Conservation (phyloP, 2,113 vertebrate genomes). For the Arothron firmamentum region DNA sequence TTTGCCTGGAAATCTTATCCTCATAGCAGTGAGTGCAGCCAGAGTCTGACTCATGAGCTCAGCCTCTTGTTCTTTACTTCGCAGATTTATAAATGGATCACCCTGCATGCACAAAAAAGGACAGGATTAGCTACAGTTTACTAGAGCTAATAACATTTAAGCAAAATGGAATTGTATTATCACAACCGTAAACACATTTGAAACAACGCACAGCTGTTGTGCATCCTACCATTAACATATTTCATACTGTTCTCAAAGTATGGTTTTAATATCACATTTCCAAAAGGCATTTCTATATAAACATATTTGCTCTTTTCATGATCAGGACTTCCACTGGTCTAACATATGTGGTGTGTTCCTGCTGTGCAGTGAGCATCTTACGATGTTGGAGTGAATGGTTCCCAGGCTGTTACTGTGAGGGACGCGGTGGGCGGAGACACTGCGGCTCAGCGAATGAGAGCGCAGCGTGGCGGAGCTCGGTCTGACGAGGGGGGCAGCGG, state of each 20-base stretch:
- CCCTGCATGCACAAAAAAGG: conserved; percentile 68
- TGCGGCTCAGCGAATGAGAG: conserved; percentile 90
- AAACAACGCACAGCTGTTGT: neutral
- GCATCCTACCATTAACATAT: too few species aligned
- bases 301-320: too few species aligned
- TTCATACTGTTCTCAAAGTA: too few species aligned
- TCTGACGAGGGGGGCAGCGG: conserved; percentile 74
- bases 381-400: conserved; percentile 77
- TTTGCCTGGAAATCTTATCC: conserved; percentile 92
- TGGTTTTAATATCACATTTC: too few species aligned
- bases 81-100: conserved; percentile 82
- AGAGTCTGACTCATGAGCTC: conserved; percentile 87
- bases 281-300: too few species aligned
- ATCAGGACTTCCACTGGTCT: too few species aligned
- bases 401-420: conserved; percentile 78
- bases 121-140: neutral
- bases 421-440: conserved; percentile 76
- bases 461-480: conserved; percentile 76
- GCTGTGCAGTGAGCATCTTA: conserved; percentile 69
- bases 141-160: neutral
- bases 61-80: conserved; percentile 88
- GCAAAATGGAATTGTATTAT: neutral
- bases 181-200: neutral
- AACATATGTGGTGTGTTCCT: neutral
- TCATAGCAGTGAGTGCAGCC: conserved; percentile 86